A percentile compares a stretch with the other conserved stretches of the same genome.
These are phyloP conservation scores for Apogon talboti DNA, from an alignment of 2,797 vertebrate species.

Conservation along the genomic window DNA sequence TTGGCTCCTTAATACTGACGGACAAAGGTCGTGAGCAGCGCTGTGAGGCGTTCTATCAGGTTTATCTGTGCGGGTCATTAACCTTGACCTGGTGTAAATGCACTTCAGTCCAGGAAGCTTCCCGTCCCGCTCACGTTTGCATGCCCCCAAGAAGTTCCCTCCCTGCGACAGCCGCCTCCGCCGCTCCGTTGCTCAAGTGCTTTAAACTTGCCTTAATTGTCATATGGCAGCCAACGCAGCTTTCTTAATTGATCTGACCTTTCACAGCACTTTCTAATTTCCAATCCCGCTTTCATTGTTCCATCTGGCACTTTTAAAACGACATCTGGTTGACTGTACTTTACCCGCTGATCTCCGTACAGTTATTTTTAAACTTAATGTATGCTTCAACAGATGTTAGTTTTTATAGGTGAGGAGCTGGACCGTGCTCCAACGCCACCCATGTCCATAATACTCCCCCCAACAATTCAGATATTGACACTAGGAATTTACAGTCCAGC, in stretches of 20 bases:
- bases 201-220: constrained; percentile 97
- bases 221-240: constrained; percentile 96
- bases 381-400: constrained; percentile 99
- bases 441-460: constrained; percentile 89
- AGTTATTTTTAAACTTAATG: constrained; percentile 99
- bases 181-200: constrained; percentile 85
- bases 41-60: constrained; percentile 82
- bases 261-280: constrained; percentile 98
- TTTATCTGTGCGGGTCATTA: constrained; percentile 85
- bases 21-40: constrained; percentile 82
- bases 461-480: constrained; percentile 93
- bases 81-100: constrained; percentile 86
- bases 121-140: constrained; percentile 54
- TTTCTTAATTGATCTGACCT: constrained; percentile 99
- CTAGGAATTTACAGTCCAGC: constrained; percentile 87
- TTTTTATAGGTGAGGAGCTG: constrained; percentile 97
- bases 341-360: constrained; percentile 98
- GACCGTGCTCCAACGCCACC: constrained; percentile 87
- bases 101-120: constrained; percentile 76
- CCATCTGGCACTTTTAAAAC: constrained; percentile 99
- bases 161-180: constrained; percentile 71
- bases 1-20: constrained; percentile 83
- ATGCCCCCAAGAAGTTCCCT: constrained; percentile 82
- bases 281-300: constrained; percentile 99
- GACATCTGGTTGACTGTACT: constrained; percentile 99